Evolutionary conservation across 1,140 invertebrate species (phyloP), one percentile per base, ranked within the genome.

Genomic region (Copidosoma floridanum): DNA sequence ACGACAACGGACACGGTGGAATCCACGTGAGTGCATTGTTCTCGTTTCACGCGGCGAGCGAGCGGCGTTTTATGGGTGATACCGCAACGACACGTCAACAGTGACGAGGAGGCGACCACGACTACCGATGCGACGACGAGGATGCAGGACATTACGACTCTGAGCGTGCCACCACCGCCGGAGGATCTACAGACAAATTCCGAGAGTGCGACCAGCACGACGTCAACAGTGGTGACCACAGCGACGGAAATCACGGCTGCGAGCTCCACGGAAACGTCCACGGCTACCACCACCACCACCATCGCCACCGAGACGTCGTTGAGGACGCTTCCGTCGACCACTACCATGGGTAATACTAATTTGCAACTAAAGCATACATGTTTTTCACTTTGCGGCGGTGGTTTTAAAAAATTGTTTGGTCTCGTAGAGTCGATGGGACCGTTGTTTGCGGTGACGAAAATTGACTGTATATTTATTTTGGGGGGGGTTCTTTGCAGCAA

Each of bases 1-100:
- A 18, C 65, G 8, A 71, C 68, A 12, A 70, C 61, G 10, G 57
- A 57, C 35, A 61, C 0, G 35, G 52, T 1, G 43, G 41, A 2
- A 44, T 52, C 21, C 64, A 66, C 40, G 52, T 41, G 4, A 65
- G 56, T 0, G 55, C 61, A 55, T 1, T 52, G 2, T 60, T 60
- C 1, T 62, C 56, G 3, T 24, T 65, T 23, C 60, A 62, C 21
- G 60, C 38, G 11, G 59, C 64, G 14, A 56, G 46, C 0, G 18
- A 58, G 1, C 54, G 51, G 2, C 62, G 47, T 16, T 43, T 57
- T 10, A 16, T 65, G 3, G 57, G 59, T 21, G 44, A 50, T 32
- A 29, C 40, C 11, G 56, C 51, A 5, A 61, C 63, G 0, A 52
- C 41, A n/a, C n/a, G n/a, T n/a, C n/a, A n/a, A n/a, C n/a, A n/a